Evolutionary conservation across 2,113 vertebrate species (phyloP).

Genomic region (Xiphias gladius): DNA sequence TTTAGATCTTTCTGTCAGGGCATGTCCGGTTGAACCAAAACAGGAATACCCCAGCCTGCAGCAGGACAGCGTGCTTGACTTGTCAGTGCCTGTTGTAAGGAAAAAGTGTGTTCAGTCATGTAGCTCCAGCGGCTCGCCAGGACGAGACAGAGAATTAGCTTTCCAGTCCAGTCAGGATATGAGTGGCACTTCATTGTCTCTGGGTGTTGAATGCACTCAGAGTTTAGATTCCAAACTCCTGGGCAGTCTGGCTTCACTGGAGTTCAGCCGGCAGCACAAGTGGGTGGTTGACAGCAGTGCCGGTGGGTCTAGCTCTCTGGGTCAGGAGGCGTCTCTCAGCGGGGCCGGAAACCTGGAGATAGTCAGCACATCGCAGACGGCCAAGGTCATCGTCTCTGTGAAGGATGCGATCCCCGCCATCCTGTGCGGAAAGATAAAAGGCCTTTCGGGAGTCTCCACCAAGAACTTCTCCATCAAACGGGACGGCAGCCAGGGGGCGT

Average conservation of each 20-base stretch:
- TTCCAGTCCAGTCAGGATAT: conserved; percentile 75
- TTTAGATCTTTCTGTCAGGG: conserved; percentile 93
- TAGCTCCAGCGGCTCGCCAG: conserved; percentile 34
- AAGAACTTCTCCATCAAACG: conserved; percentile 99
- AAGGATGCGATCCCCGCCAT: conserved; percentile 96
- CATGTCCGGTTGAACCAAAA: conserved; percentile 82
- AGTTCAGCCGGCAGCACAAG: conserved; percentile 89
- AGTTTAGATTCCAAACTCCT: conserved; percentile 84
- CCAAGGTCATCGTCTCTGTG: conserved; percentile 97
- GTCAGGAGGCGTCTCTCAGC: conserved; percentile 85
- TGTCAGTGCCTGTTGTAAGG: conserved; percentile 89
- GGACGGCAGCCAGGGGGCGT: conserved; percentile 89
- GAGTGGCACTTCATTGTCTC: conserved; percentile 71
- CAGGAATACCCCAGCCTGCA: conserved; percentile 82
- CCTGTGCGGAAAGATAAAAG: conserved; percentile 97
- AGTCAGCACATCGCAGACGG: conserved; percentile 92
- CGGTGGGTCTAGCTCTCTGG: conserved; percentile 64
- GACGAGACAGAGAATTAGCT: conserved; percentile 54
- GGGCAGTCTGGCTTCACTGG: conserved; percentile 82
- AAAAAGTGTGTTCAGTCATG: conserved; percentile 76
- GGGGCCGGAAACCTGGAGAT: conserved; percentile 88
- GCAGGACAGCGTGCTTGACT: conserved; percentile 91
- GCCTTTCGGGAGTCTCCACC: conserved; percentile 96
- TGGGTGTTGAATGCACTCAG: conserved; percentile 76
- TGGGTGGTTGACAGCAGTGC: conserved; percentile 88